Conservation (phyloP, 2,888 invertebrate genomes). For the Geotrupes spiniger region DNA sequence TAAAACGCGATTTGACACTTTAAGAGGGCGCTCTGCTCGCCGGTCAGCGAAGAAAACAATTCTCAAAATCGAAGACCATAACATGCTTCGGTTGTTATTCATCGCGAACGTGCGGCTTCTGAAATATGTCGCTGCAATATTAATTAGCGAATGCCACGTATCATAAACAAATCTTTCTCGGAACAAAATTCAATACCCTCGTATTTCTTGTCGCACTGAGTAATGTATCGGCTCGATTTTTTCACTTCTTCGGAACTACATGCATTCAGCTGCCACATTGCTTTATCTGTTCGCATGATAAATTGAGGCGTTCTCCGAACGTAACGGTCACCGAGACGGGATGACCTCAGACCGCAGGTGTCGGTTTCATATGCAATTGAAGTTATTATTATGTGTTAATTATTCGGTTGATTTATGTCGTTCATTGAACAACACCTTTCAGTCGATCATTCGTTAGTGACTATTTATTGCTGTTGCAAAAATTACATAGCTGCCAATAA, state of each 20-base stretch:
- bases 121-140: conserved; percentile 9
- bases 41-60: no score
- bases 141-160: conserved; percentile 15
- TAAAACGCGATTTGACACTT: no score
- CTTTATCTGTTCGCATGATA: conserved; percentile 15
- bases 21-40: no score
- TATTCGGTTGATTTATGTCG: no score
- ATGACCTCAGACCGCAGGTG: conserved; percentile 19
- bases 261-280: conserved; percentile 11
- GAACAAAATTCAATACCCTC: conserved; percentile 16
- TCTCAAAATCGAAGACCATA: neutral
- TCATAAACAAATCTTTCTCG: conserved; percentile 6
- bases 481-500: no score
- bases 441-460: no score
- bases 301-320: conserved; percentile 15
- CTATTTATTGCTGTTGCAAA: no score
- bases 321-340: conserved; percentile 11
- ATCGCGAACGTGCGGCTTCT: no score
- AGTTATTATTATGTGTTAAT: no score
- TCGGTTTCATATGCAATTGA: conserved; percentile 3
- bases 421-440: no score
- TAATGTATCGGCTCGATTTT: neutral
- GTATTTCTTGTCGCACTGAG: neutral
- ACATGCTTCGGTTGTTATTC: conserved; percentile 7
- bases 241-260: conserved; percentile 2